Conservation (phyloP, 2,888 invertebrate species). For the Germaria angustata region DNA sequence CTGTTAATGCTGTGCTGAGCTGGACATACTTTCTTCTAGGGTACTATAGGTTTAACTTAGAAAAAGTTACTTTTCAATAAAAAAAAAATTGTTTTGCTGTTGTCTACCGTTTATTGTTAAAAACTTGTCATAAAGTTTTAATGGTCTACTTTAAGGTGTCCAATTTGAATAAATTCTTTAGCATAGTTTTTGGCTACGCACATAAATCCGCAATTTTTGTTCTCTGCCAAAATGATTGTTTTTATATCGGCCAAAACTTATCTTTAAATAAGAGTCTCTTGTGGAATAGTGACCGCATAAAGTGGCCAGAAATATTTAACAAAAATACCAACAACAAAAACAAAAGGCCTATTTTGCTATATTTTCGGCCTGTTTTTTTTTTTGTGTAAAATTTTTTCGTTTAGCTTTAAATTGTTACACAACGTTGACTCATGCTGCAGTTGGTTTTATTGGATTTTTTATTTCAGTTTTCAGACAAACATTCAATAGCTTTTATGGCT, state of each 20-base stretch:
- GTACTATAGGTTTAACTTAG: too few relatives aligned
- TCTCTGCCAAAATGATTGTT: not conserved
- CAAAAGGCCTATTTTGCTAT: slow-evolving; percentile 24
- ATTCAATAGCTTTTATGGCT: slow-evolving; percentile 52
- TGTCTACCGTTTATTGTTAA: too few relatives aligned
- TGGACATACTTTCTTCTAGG: too few relatives aligned
- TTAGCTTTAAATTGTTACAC: slow-evolving; percentile 36
- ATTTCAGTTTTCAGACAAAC: slow-evolving; percentile 15
- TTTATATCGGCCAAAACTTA: slow-evolving; percentile 6
- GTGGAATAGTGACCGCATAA: slow-evolving; percentile 59
- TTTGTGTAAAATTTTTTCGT: not conserved
- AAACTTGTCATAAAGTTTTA: slow-evolving; percentile 20
- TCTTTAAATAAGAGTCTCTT: slow-evolving; percentile 45
- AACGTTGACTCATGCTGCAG: slow-evolving; percentile 65
- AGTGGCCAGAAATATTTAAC: slow-evolving; percentile 37
- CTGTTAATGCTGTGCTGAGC: too few relatives aligned
- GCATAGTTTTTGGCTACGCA: slow-evolving; percentile 55
- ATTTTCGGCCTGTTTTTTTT: not conserved
- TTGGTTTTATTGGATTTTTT: slow-evolving; percentile 43
- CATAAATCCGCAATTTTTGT: slow-evolving; percentile 18
- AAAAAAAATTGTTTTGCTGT: too few relatives aligned
- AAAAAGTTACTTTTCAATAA: too few relatives aligned
- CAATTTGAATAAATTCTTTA: slow-evolving; percentile 30
- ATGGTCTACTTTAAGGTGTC: slow-evolving; percentile 30
- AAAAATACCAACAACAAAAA: not conserved